phyloP scores from a whole-genome alignment of 2,888 invertebrate species.

The Lasioglossum vierecki region DNA sequence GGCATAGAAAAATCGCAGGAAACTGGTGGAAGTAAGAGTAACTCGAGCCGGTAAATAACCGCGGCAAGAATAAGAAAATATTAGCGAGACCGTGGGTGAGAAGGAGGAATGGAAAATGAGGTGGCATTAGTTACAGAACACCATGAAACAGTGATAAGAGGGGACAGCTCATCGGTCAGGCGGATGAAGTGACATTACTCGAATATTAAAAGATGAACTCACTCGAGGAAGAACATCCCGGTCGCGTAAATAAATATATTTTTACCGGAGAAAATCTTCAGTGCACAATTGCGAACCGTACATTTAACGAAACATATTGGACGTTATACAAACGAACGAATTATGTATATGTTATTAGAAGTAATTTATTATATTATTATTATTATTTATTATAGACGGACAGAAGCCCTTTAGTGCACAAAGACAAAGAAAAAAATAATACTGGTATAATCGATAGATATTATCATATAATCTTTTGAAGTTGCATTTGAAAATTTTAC shows the following conservation, averaged over 20 bases:
- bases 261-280: not conserved
- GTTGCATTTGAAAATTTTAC: too few relatives aligned
- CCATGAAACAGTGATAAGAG: not conserved
- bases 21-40: not conserved
- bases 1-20: conserved; percentile 5
- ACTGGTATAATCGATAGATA: too few relatives aligned
- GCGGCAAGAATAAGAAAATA: conserved; percentile 24
- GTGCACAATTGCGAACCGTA: not conserved
- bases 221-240: not conserved
- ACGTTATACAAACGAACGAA: too few relatives aligned
- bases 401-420: too few relatives aligned
- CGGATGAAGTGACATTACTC: not conserved
- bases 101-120: conserved; percentile 8
- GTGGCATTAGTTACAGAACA: not conserved
- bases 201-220: not conserved
- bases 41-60: conserved; percentile 17
- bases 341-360: too few relatives aligned
- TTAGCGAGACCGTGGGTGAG: not conserved
- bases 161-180: not conserved
- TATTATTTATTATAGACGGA: too few relatives aligned
- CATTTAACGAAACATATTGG: too few relatives aligned
- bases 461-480: too few relatives aligned
- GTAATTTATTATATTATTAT: too few relatives aligned
- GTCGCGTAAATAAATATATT: not conserved
- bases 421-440: too few relatives aligned